phyloP scores from a whole-genome alignment of 1,140 invertebrate species.

The Bicyclus anynana region DNA sequence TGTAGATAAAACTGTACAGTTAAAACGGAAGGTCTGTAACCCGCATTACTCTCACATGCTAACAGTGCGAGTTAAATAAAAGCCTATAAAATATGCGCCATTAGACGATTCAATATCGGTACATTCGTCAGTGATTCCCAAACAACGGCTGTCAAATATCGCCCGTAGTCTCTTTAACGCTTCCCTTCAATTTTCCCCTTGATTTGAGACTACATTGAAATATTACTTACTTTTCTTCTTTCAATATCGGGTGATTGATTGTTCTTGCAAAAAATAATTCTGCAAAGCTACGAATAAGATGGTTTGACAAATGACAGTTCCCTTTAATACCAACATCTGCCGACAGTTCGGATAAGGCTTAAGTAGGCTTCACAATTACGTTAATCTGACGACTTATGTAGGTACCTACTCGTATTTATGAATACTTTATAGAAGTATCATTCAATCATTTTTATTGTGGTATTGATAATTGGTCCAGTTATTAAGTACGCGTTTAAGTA shows the following conservation, averaged over 20 bases:
- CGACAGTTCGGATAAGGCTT: no score
- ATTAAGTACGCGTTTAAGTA: no score
- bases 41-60: no score
- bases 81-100: background rate
- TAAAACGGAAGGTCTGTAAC: no score
- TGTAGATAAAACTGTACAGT: no score
- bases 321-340: background rate
- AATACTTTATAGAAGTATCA: no score
- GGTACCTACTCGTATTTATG: no score
- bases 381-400: no score
- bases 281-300: slow-evolving; percentile 1
- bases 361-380: no score
- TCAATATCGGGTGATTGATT: slow-evolving; percentile 9
- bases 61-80: no score
- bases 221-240: slow-evolving; percentile 6
- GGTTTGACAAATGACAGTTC: slow-evolving; percentile 11
- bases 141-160: slow-evolving; percentile 66
- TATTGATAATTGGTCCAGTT: no score
- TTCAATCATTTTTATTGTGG: no score
- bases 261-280: slow-evolving; percentile 1
- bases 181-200: slow-evolving; percentile 13
- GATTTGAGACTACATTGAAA: slow-evolving; percentile 23
- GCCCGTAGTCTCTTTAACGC: slow-evolving; percentile 13
- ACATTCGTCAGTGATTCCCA: slow-evolving; percentile 67
- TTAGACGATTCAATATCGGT: background rate